These are phyloP conservation scores for Gymnarchus niloticus DNA, from an alignment of 2,113 vertebrate species.

Conservation along the genomic window DNA sequence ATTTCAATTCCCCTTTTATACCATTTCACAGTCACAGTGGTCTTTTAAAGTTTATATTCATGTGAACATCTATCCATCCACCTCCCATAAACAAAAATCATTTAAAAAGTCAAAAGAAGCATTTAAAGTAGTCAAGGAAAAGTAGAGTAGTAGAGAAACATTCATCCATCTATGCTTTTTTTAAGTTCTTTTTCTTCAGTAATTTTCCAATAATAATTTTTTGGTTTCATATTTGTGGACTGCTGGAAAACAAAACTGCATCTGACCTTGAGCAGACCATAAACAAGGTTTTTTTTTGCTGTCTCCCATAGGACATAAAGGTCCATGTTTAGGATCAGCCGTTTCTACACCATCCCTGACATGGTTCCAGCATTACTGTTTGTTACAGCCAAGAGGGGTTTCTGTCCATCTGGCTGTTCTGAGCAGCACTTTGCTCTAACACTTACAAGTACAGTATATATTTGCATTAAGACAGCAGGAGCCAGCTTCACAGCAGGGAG, in stretches of 20 bases:
- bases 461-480: conserved; percentile 3
- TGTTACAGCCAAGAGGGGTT: not conserved
- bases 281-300: not conserved
- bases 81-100: too few relatives aligned
- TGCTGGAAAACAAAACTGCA: not conserved
- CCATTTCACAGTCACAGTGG: too few relatives aligned
- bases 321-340: not conserved
- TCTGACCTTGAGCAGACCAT: not conserved
- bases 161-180: too few relatives aligned
- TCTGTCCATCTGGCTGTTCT: conserved; percentile 2
- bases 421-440: too few relatives aligned
- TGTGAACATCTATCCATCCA: too few relatives aligned
- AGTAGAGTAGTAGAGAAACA: too few relatives aligned
- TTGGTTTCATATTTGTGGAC: not conserved
- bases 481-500: not conserved
- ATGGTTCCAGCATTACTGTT: not conserved
- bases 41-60: too few relatives aligned
- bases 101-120: too few relatives aligned
- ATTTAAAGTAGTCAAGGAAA: too few relatives aligned
- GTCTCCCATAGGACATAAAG: not conserved
- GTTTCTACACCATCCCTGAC: not conserved
- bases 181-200: too few relatives aligned
- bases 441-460: not conserved
- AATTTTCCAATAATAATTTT: not conserved
- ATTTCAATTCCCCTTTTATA: too few relatives aligned